phyloP scores from a whole-genome alignment of 2,888 invertebrate genomes.

The Rotaria sp. region DNA sequence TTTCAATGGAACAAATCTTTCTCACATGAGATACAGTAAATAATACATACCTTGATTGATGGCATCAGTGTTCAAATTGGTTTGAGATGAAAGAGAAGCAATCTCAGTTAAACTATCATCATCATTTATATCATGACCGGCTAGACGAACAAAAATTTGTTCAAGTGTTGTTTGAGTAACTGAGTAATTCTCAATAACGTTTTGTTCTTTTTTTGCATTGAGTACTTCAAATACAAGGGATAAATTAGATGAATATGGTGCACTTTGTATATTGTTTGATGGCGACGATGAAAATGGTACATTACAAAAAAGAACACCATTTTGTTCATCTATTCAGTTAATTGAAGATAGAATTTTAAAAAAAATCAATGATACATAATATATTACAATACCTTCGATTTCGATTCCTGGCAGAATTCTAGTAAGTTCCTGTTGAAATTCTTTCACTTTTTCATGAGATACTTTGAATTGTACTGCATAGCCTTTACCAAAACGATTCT shows the following conservation, averaged over 20 bases:
- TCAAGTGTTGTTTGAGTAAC: neutral
- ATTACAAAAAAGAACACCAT: neutral
- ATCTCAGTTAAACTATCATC: neutral
- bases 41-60: too few relatives aligned
- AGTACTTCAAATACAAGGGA: neutral
- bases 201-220: neutral
- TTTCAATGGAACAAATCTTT: too few relatives aligned
- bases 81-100: too few relatives aligned
- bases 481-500: neutral
- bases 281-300: neutral
- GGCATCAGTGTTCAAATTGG: too few relatives aligned
- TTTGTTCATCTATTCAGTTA: neutral
- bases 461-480: neutral
- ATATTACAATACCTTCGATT: neutral
- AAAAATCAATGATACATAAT: neutral
- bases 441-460: neutral
- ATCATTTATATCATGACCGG: slow-evolving; percentile 48
- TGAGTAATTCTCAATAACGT: neutral
- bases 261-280: neutral
- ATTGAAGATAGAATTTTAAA: too few relatives aligned
- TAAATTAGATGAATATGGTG: neutral
- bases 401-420: neutral
- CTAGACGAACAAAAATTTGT: neutral
- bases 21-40: too few relatives aligned
- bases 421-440: neutral